Evolutionary conservation across 2,888 invertebrate species (phyloP), one percentile per base, ranked within the genome.

Genomic region (Camponotus fellah): DNA sequence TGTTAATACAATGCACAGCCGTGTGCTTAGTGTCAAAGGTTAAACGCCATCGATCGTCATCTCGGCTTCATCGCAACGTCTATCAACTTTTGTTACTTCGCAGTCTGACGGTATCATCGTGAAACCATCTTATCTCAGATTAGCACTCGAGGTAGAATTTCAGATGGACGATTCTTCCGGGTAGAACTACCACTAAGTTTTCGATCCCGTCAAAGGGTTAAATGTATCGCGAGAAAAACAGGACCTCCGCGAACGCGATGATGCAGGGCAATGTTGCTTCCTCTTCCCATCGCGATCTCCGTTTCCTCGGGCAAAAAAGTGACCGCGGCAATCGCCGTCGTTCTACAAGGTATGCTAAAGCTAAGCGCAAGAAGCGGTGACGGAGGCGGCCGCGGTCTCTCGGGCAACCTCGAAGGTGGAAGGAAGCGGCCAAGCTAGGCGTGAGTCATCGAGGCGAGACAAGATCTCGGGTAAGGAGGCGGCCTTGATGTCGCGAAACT

Each of bases 401-500:
- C 79, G 60, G 58, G 10, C 79, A 79, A 71, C 71, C 79, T 79
- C 79, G 86, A 87, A 88, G 87, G 90, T 86, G 88, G 88, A 88
- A 88, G 87, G 84, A 80, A 84, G 79, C 79, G 71, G 71, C 71
- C 79, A 76, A 58, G 86, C 86, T 89, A 90, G 89, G 86, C 87
- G 89, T 90, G 90, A 90, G 87, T 90, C 90, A 90, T 90, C 90
- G 86, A 83, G 88, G 79, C 71, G 71, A 92, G 92, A 92, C 92
- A 92, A 92, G 92, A 92, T 92, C 92, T 91, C 91, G 90, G 86
- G 92, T 92, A 92, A 92, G 92, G 92, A 92, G 91, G 92, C 92
- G 92, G 91, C 92, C 92, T 92, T 92, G 92, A 90, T 92, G 91
- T 90, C 85, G 91, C 90, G 84, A 92, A 92, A 92, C 92, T 90